These are phyloP conservation scores for Temnothorax nylanderi DNA, from an alignment of 1,140 invertebrate species.

Conservation along the genomic window DNA sequence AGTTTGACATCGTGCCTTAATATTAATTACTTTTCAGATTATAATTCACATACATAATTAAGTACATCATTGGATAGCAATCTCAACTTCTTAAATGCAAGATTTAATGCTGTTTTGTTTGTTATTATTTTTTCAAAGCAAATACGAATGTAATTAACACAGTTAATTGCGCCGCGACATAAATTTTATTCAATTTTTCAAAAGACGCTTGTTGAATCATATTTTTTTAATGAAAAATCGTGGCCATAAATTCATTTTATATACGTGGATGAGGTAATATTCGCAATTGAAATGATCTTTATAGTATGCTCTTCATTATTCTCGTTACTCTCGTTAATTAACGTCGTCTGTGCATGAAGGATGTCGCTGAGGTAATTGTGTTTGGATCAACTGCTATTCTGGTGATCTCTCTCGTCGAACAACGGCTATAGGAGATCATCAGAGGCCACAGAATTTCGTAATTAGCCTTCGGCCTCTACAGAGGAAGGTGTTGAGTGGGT, in stretches of 20 bases:
- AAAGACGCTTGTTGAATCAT: conserved; percentile 9
- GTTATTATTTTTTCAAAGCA: background rate
- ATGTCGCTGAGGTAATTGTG: conserved; percentile 65
- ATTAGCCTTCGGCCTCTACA: conserved; percentile 55
- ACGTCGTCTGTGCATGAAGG: conserved; percentile 26
- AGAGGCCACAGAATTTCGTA: conserved; percentile 66
- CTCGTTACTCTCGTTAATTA: conserved; percentile 66
- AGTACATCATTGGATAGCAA: conserved; percentile 8
- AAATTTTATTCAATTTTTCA: conserved; percentile 27
- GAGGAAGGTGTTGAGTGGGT: conserved; percentile 63
- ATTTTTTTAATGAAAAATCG: conserved; percentile 15
- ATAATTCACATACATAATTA: conserved; percentile 17
- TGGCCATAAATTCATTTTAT: conserved; percentile 2
- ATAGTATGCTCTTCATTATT: conserved; percentile 62
- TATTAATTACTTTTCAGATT: background rate
- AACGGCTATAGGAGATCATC: conserved; percentile 60
- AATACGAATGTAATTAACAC: conserved; percentile 27
- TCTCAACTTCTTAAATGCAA: conserved; percentile 20
- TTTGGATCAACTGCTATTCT: conserved; percentile 63
- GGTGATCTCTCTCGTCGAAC: conserved; percentile 60
- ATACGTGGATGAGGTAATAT: background rate
- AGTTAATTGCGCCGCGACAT: conserved; percentile 4
- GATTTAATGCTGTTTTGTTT: background rate
- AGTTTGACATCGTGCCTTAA: background rate
- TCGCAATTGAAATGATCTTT: conserved; percentile 34